Conservation (phyloP, 1,140 invertebrate species). For the Drosophila melanogaster region Release_6_plus_ISO1_MT NC_004354.4:3638501-3639000, state of each 20-base stretch:
- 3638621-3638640: slow-evolving; percentile 32
- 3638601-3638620: slow-evolving; percentile 53
- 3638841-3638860: slow-evolving; percentile 4
- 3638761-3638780: slow-evolving; percentile 49
- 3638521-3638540: slow-evolving; percentile 2
- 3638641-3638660: neutral
- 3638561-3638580: slow-evolving; percentile 1
- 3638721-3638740: neutral
- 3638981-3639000: too few relatives aligned
- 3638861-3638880: slow-evolving; percentile 1
- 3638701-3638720: slow-evolving; percentile 15
- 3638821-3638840: neutral
- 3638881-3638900: slow-evolving; percentile 1
- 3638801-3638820: slow-evolving; percentile 17
- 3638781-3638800: slow-evolving; percentile 30
- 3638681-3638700: slow-evolving; percentile 31
- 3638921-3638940: too few relatives aligned
- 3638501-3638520: slow-evolving; percentile 7
- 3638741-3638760: slow-evolving; percentile 59
- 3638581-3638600: slow-evolving; percentile 50
- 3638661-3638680: slow-evolving; percentile 16
- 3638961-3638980: too few relatives aligned
- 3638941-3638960: too few relatives aligned
- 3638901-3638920: too few relatives aligned
- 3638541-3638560: slow-evolving; percentile 11